Conservation (phyloP, 2,113 vertebrate genomes). For the Pachycephala philippinensis region DNA sequence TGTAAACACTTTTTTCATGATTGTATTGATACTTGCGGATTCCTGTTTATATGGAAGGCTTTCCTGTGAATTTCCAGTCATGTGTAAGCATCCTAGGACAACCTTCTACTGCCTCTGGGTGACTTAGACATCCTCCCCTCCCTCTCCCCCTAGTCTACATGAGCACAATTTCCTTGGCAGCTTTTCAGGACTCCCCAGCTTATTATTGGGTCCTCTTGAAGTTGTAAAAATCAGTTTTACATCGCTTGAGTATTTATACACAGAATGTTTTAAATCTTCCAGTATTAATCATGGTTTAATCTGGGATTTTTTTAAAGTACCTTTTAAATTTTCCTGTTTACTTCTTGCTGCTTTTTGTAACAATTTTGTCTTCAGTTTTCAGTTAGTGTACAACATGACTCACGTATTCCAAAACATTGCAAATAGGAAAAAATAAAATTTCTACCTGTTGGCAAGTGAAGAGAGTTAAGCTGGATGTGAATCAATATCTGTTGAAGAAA, state of each 20-base stretch:
- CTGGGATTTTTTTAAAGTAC: neutral
- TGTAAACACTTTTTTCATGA: neutral
- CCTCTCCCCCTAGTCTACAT: neutral
- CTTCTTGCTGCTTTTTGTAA: neutral
- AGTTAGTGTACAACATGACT: neutral
- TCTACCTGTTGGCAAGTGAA: neutral
- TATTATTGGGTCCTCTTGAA: neutral
- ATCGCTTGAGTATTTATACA: neutral
- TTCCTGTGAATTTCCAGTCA: neutral
- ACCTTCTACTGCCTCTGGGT: neutral
- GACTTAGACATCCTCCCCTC: neutral
- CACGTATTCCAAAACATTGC: neutral
- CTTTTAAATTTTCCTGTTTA: neutral
- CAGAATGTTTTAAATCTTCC: neutral
- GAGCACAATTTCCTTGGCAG: neutral
- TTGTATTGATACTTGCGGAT: neutral
- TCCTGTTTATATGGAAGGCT: neutral
- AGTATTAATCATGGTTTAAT: neutral
- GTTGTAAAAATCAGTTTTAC: neutral
- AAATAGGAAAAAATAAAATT: neutral
- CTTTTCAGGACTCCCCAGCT: neutral
- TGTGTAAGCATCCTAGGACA: neutral
- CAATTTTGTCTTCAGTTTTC: neutral
- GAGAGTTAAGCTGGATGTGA: neutral
- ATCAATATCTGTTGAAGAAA: neutral